A percentile compares a stretch with the other conserved stretches of the same genome.
Conservation (phyloP, 2,888 invertebrate genomes). For the Auanema freiburgensis region DNA sequence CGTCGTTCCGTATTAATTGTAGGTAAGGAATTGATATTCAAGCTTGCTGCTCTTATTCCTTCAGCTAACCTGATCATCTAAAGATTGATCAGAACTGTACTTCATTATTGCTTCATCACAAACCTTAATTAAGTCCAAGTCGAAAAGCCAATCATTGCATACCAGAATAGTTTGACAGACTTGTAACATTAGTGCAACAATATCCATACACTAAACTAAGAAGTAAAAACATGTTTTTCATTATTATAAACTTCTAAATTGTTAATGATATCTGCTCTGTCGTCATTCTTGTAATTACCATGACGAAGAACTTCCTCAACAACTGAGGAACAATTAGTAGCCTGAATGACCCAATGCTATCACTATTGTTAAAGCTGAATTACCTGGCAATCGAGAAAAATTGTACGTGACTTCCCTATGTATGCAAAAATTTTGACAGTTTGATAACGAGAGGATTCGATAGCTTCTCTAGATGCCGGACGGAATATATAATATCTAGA, state of each 20-base stretch:
- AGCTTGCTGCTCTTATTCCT: neutral
- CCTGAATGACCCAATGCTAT: constrained; percentile 20
- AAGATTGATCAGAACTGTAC: neutral
- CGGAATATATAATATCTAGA: constrained; percentile 61
- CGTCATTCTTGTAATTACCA: constrained; percentile 22
- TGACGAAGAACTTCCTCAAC: constrained; percentile 28
- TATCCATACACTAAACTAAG: constrained; percentile 75
- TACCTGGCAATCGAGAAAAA: constrained; percentile 81
- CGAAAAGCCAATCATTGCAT: constrained; percentile 86
- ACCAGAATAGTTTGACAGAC: constrained; percentile 87
- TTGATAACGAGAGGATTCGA: constrained; percentile 76
- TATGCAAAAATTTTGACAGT: constrained; percentile 78
- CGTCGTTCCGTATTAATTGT: constrained; percentile 25
- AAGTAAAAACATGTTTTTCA: constrained; percentile 6
- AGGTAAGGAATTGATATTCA: constrained; percentile 13
- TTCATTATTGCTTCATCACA: constrained; percentile 66
- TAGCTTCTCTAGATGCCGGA: constrained; percentile 65
- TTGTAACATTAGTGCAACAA: constrained; percentile 81
- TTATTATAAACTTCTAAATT: constrained; percentile 12
- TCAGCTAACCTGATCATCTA: neutral
- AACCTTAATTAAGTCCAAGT: constrained; percentile 69
- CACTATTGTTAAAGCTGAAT: neutral
- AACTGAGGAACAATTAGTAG: constrained; percentile 29
- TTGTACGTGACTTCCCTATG: constrained; percentile 76
- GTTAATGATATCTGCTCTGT: constrained; percentile 9